phyloP scores from a whole-genome alignment of 23 tunicate genomes.

The Phallusia fumigata region DNA sequence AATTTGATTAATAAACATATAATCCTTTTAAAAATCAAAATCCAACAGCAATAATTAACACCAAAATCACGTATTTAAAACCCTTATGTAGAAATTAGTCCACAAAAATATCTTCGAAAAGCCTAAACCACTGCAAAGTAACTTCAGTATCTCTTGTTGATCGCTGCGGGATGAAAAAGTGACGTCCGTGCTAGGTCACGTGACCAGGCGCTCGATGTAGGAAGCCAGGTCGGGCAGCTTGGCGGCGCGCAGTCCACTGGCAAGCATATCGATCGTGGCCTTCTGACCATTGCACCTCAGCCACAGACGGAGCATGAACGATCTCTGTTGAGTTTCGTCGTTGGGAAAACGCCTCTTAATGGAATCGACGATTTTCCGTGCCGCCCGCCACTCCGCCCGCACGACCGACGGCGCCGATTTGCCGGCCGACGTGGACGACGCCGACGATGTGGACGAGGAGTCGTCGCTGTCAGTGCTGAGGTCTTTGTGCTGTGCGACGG shows the following conservation, averaged over 20 bases:
- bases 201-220: conserved; percentile 22
- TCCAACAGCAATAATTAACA: no score
- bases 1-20: no score
- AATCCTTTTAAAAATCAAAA: no score
- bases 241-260: conserved; percentile 35
- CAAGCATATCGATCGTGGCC: conserved; percentile 55
- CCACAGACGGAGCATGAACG: conserved; percentile 74
- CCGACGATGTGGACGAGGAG: conserved; percentile 41
- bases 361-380: conserved; percentile 28
- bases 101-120: no score
- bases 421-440: conserved; percentile 40
- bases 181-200: no score
- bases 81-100: no score
- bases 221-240: conserved; percentile 10
- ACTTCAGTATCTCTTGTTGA: no score
- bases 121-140: no score
- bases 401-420: conserved; percentile 15
- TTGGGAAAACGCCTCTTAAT: conserved; percentile 39
- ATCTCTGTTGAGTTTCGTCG: conserved; percentile 43
- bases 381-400: not conserved
- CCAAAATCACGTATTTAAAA: no score
- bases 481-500: conserved; percentile 9
- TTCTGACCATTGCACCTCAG: conserved; percentile 51
- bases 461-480: conserved; percentile 29
- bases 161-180: no score